Evolutionary conservation across 2,888 invertebrate species (phyloP).

Genomic region (Papilio elwesi): DNA sequence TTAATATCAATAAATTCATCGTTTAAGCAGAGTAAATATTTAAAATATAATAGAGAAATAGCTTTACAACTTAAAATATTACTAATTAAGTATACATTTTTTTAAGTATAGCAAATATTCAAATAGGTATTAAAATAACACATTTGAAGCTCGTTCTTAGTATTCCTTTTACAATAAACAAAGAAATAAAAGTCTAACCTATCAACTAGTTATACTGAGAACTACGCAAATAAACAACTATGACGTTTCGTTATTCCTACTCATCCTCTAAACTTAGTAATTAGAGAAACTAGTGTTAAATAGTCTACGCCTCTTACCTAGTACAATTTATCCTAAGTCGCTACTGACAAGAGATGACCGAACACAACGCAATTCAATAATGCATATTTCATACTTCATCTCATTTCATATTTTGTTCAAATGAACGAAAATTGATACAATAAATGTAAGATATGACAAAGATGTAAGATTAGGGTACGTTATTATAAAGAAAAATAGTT

Average conservation of each 20-base stretch:
- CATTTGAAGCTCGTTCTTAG: slow-evolving; percentile 80
- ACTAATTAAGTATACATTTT: slow-evolving; percentile 64
- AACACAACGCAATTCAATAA: slow-evolving; percentile 30
- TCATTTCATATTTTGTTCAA: too few species aligned
- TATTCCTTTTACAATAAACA: slow-evolving; percentile 60
- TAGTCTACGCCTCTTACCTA: slow-evolving; percentile 51
- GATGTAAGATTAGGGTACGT: too few species aligned
- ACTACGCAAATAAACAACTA: slow-evolving; percentile 75
- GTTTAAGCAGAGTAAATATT: slow-evolving; percentile 81
- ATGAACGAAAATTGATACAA: too few species aligned
- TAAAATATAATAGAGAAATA: slow-evolving; percentile 77
- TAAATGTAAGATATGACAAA: too few species aligned
- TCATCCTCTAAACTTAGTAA: slow-evolving; percentile 84
- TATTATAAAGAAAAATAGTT: too few species aligned
- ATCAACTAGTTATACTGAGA: slow-evolving; percentile 60
- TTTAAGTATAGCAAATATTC: slow-evolving; percentile 74
- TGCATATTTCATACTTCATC: too few species aligned
- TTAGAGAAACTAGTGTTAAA: slow-evolving; percentile 63
- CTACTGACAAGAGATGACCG: slow-evolving; percentile 37
- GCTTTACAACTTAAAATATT: slow-evolving; percentile 69
- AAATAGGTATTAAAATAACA: slow-evolving; percentile 78
- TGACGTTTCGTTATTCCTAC: slow-evolving; percentile 65
- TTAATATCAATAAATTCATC: slow-evolving; percentile 76
- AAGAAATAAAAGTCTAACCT: slow-evolving; percentile 68
- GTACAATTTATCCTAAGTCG: slow-evolving; percentile 42